These are phyloP conservation scores for Nilaparvata lugens DNA, from an alignment of 1,140 invertebrate genomes.

Conservation along the genomic window DNA sequence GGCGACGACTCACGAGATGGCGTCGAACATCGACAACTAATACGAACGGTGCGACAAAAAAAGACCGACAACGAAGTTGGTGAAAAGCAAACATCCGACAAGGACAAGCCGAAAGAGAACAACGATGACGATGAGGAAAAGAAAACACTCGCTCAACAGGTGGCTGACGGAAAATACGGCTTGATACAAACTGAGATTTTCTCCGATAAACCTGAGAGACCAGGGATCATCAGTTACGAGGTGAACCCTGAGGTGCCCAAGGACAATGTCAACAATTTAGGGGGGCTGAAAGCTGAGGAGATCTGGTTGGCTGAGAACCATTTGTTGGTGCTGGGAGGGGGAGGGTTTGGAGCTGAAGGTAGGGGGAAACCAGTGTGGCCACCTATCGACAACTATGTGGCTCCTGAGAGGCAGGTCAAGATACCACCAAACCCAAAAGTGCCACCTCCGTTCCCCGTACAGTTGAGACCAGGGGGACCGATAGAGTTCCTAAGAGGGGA, in stretches of 20 bases:
- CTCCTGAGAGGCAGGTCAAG: conserved; percentile 67
- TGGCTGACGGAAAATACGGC: conserved; percentile 80
- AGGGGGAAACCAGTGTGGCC: conserved; percentile 55
- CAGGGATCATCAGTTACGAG: conserved; percentile 71
- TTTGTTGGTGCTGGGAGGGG: conserved; percentile 71
- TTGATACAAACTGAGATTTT: conserved; percentile 79
- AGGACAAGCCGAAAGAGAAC: conserved; percentile 21
- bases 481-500: conserved; percentile 54
- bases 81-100: background rate
- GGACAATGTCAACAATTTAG: conserved; percentile 66
- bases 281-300: conserved; percentile 71
- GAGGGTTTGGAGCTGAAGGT: conserved; percentile 49
- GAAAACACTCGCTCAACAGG: conserved; percentile 74
- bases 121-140: conserved; percentile 55
- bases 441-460: conserved; percentile 81
- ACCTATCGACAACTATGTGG: conserved; percentile 72
- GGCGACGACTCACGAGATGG: too few relatives aligned
- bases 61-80: background rate
- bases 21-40: background rate
- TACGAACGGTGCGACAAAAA: background rate
- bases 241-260: conserved; percentile 65
- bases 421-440: conserved; percentile 61
- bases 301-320: conserved; percentile 86
- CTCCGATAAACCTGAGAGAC: conserved; percentile 50
- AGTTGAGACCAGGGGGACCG: conserved; percentile 67